Percentiles rank a stretch among this genome's conserved stretches.
phyloP scores from a whole-genome alignment of 2,797 vertebrate species.

The Lithobates sylvaticus region DNA sequence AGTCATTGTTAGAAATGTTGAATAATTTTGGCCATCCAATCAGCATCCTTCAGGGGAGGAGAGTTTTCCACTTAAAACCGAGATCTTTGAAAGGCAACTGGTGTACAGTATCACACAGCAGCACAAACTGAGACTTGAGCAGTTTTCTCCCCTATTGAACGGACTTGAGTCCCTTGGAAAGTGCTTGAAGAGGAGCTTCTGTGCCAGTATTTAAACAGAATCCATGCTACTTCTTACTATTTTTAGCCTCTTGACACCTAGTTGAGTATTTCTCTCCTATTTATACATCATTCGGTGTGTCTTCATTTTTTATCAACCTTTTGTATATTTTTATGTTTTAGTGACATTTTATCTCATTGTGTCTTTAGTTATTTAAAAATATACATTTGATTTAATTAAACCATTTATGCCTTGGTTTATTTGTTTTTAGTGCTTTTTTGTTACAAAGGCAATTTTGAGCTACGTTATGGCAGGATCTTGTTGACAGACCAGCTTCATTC shows the following conservation, averaged over 20 bases:
- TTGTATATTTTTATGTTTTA: neutral
- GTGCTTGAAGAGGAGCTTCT: slow-evolving; percentile 19
- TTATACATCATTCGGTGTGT: neutral
- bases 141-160: slow-evolving; percentile 10
- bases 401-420: neutral
- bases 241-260: neutral
- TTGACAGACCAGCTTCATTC: too few relatives aligned
- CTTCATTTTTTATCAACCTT: neutral
- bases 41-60: slow-evolving; percentile 51
- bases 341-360: neutral
- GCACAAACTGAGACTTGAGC: slow-evolving; percentile 35
- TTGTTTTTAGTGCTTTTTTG: neutral
- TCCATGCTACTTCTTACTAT: neutral
- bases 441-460: neutral
- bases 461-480: neutral
- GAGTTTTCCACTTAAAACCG: slow-evolving; percentile 34
- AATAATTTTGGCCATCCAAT: slow-evolving; percentile 45
- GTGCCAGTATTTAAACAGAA: too few relatives aligned
- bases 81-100: slow-evolving; percentile 56
- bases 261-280: neutral
- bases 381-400: neutral
- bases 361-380: neutral
- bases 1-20: slow-evolving; percentile 46
- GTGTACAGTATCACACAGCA: slow-evolving; percentile 35
- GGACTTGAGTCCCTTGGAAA: slow-evolving; percentile 9